Evolutionary conservation across 2,888 invertebrate species (phyloP).

Genomic region (Diabrotica balteata): DNA sequence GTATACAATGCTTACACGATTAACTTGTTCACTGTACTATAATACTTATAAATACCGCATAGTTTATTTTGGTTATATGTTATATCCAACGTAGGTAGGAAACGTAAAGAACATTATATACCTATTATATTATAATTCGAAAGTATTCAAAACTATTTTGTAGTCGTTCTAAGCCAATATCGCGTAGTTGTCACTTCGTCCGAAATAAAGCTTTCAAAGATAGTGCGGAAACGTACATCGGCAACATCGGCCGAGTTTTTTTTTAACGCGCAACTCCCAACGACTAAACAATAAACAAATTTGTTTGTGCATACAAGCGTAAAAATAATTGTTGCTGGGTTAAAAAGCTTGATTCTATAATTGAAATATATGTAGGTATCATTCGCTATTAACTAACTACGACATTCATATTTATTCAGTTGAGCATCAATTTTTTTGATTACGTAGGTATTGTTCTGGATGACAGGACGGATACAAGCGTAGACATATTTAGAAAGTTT

Average conservation of each 20-base stretch:
- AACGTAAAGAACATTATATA: slow-evolving; percentile 20
- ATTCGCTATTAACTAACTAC: too few species aligned
- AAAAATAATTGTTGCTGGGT: slow-evolving; percentile 9
- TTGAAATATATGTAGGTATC: slow-evolving; percentile 14
- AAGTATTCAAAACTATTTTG: slow-evolving; percentile 16
- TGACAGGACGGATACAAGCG: too few species aligned
- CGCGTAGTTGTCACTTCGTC: too few species aligned
- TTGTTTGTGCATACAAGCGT: slow-evolving; percentile 21
- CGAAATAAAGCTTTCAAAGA: too few species aligned
- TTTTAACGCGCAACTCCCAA: slow-evolving; percentile 13
- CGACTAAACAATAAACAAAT: slow-evolving; percentile 19
- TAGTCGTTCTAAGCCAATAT: too few species aligned
- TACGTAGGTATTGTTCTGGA: too few species aligned
- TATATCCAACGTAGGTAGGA: slow-evolving; percentile 9
- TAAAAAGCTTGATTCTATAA: slow-evolving; percentile 7
- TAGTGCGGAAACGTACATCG: slow-evolving; percentile 4
- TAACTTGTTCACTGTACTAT: neutral
- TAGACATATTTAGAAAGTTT: too few species aligned
- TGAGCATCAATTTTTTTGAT: neutral
- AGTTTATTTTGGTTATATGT: neutral
- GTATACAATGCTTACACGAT: neutral
- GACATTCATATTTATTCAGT: neutral
- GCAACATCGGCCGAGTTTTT: slow-evolving; percentile 1
- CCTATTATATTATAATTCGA: slow-evolving; percentile 17
- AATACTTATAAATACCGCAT: neutral